Conservation (phyloP, 2,113 vertebrate species). For the Microcebus tavaratra region DNA sequence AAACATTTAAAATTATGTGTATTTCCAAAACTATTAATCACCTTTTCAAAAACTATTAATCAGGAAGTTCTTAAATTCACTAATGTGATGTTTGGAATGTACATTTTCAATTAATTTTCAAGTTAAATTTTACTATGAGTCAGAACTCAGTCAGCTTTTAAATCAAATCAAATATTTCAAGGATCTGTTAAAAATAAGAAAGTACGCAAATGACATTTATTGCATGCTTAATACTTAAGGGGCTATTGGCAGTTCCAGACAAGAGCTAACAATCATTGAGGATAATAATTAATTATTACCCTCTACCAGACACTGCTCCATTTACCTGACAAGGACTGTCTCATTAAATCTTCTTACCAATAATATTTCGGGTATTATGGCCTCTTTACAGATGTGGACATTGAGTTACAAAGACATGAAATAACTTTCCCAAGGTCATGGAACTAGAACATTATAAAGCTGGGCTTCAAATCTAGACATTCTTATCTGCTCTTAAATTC, state of each 20-base stretch:
- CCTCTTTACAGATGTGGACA: not conserved
- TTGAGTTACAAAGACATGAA: not conserved
- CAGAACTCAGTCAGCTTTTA: not conserved
- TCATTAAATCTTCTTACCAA: not conserved
- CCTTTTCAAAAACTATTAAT: not conserved
- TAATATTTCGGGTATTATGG: not conserved
- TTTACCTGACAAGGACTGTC: not conserved
- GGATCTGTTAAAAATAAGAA: not conserved
- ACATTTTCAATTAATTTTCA: not conserved
- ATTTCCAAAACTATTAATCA: constrained; percentile 1
- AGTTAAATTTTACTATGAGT: not conserved
- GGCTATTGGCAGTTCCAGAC: not conserved
- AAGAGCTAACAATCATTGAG: not conserved
- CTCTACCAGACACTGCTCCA: not conserved
- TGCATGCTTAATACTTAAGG: not conserved
- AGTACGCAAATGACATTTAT: not conserved
- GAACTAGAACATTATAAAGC: not conserved
- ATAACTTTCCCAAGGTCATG: not conserved
- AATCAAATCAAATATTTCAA: not conserved
- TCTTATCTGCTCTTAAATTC: not conserved
- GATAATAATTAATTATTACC: not conserved
- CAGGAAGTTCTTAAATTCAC: not conserved
- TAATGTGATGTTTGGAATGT: not conserved
- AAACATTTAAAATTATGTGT: not conserved
- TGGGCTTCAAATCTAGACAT: not conserved